Evolutionary conservation across 2,113 vertebrate species (phyloP), one percentile per base, ranked within the genome.

Genomic region (Asarcornis scutulata): DNA sequence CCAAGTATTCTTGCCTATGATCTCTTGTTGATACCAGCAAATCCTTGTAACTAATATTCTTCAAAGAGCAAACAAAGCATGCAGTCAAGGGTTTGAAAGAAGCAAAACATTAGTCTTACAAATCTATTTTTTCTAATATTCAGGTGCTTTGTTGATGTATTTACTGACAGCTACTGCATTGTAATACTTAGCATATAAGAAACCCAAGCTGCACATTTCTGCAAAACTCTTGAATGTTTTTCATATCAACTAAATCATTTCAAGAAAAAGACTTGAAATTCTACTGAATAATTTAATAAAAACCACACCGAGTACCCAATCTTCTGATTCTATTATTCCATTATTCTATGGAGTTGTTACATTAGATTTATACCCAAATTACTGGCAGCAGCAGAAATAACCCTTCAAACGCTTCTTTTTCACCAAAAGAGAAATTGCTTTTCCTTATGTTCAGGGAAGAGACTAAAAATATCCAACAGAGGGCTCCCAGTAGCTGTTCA

Each of bases 401-500:
- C 17, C 34, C 42, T 71, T 34, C 52, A 60, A 76, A 53, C 40
- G 69, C 8, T 32, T 52, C 56, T 62, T 52, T 72, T 80, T 42
- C 38, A 73, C 23, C 40, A 63, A 4, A 77, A 64, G 32, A 5
- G 23, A 89, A 66, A 32, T 9, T 14, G 8, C 44, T 13, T 69
- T 58, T 29, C 32, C 48, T 29, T 29, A 20, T 3, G 13, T 36
- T 81, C 77, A 88, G 75, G 46, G 46, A 48, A 48, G 46, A 48
- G 84, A 69, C 31, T 38, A 21, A 12, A 20, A 71, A 50, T 79
- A 85, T 94, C 95, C 97, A 94, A 96, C 94, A 98, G 97, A 96
- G 96, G 97, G 97, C 97, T 91, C 96, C 82, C 96, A 73, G 50
- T 2, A 91, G 91, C 96, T 86, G 86, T 80, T 76, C 59, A 87